Evolutionary conservation across 2,113 vertebrate genomes (phyloP).

Genomic region (Henicopernis longicauda): DNA sequence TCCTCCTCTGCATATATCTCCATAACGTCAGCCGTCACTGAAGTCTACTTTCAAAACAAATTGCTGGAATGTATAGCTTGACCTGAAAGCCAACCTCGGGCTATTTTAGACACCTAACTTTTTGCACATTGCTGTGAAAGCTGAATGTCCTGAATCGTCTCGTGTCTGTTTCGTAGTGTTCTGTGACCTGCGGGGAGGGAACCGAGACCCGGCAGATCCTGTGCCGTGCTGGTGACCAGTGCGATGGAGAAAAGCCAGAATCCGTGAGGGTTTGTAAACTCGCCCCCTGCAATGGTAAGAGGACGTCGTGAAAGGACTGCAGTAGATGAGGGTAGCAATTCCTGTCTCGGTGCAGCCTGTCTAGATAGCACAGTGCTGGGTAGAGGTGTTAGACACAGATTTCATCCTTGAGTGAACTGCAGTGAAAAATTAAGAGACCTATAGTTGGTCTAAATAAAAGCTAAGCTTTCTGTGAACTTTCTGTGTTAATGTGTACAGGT

Average conservation of each 20-base stretch:
- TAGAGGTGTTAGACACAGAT: background rate
- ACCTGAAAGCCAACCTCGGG: background rate
- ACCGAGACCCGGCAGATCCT: constrained; percentile 80
- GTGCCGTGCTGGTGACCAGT: constrained; percentile 84
- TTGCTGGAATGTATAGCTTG: background rate
- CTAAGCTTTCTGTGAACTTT: background rate
- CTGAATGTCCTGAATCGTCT: background rate
- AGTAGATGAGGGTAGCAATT: rapidly evolving
- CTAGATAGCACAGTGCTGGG: rapidly evolving
- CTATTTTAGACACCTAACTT: rapidly evolving
- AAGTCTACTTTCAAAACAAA: background rate
- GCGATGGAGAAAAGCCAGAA: constrained; percentile 84
- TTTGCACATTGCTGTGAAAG: background rate
- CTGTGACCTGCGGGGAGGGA: constrained; percentile 91
- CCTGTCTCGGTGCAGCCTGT: background rate
- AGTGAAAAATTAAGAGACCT: background rate
- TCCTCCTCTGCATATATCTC: background rate
- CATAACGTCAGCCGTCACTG: rapidly evolving
- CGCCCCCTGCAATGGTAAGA: constrained; percentile 84
- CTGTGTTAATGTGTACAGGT: too few relatives aligned
- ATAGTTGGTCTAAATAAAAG: background rate
- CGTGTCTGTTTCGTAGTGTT: constrained; percentile 77
- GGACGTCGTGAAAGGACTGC: rapidly evolving
- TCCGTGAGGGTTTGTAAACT: constrained; percentile 76
- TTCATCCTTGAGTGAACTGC: background rate